Percentiles rank a stretch among this genome's conserved stretches.
These are phyloP conservation scores for Heliconius sara DNA, from an alignment of 2,888 invertebrate genomes.

Conservation along the genomic window DNA sequence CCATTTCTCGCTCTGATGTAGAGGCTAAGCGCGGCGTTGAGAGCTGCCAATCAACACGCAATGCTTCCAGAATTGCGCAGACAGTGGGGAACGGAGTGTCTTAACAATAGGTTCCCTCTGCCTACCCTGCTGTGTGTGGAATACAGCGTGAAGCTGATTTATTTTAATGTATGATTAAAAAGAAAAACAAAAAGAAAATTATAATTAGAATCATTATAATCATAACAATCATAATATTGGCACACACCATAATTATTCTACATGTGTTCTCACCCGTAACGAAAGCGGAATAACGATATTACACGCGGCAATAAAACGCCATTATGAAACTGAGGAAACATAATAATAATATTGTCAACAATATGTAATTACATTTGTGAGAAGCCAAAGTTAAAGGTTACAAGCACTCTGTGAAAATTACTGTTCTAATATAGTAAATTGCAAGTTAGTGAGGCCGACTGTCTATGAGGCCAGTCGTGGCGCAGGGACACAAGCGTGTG, in stretches of 20 bases:
- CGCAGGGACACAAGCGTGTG: too few species aligned
- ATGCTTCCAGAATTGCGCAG: too few species aligned
- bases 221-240: neutral
- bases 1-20: too few species aligned
- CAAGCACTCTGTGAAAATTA: constrained; percentile 18
- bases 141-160: too few species aligned
- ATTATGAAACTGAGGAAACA: constrained; percentile 16
- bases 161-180: too few species aligned
- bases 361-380: constrained; percentile 17
- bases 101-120: too few species aligned
- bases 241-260: neutral
- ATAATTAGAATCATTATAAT: neutral
- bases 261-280: constrained; percentile 20
- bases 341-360: constrained; percentile 22
- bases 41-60: too few species aligned
- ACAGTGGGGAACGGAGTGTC: too few species aligned
- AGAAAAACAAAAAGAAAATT: neutral
- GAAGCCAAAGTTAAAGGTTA: constrained; percentile 18
- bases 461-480: neutral
- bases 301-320: constrained; percentile 22
- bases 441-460: neutral
- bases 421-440: neutral
- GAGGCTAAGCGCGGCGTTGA: too few species aligned
- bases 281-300: constrained; percentile 25
- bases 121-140: too few species aligned